phyloP scores from a whole-genome alignment of 2,113 vertebrate species.

The Urocitellus parryii region DNA sequence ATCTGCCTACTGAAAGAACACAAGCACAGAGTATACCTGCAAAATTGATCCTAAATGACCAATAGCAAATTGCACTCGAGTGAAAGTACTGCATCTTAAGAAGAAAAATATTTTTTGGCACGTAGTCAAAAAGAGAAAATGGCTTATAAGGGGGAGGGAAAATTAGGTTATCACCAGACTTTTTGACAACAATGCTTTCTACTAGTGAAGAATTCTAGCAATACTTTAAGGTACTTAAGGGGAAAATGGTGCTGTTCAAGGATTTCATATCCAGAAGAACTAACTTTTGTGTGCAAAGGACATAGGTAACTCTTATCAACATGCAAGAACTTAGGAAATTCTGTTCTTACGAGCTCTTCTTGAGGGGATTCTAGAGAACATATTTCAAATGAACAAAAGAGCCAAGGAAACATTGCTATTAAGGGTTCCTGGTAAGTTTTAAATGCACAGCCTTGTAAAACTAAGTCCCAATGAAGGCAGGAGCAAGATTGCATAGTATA shows the following conservation, averaged over 20 bases:
- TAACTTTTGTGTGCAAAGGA: not conserved
- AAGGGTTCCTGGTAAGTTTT: not conserved
- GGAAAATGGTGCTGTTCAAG: conserved; percentile 1
- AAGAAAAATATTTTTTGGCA: conserved; percentile 32
- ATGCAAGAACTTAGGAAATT: not conserved
- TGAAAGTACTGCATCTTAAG: conserved; percentile 44
- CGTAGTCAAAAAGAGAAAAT: conserved; percentile 17
- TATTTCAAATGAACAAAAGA: not conserved
- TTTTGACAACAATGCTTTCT: conserved; percentile 29
- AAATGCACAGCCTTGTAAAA: not conserved
- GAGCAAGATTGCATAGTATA: not conserved
- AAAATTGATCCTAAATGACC: not conserved
- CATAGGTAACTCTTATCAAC: not conserved
- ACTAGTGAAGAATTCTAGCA: conserved; percentile 31
- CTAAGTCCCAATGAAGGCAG: not conserved
- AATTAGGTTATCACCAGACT: conserved; percentile 56
- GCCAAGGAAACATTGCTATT: not conserved
- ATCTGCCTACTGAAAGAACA: not conserved
- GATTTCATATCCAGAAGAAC: conserved; percentile 48
- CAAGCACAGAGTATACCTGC: not conserved
- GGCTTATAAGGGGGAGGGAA: conserved; percentile 35
- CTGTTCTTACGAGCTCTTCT: not conserved
- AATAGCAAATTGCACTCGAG: not conserved
- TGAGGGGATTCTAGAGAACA: not conserved
- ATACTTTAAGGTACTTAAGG: not conserved